Conservation (phyloP, 1,140 invertebrate species). For the Pseudomyrmex gracilis region DNA sequence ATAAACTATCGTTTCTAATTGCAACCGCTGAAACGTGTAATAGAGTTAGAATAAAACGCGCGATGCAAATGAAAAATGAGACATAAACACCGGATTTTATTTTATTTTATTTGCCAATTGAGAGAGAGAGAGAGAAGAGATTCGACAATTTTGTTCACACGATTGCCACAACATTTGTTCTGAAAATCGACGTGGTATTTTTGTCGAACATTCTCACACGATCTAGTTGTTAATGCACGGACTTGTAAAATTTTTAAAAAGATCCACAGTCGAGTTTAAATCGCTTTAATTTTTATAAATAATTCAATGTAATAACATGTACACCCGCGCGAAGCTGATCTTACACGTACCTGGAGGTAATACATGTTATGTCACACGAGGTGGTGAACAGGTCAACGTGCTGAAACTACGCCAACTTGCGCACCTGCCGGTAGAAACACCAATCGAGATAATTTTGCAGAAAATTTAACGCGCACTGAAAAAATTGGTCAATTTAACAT, state of each 20-base stretch:
- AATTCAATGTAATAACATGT: background rate
- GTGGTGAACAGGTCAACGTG: slow-evolving; percentile 28
- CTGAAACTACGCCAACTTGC: slow-evolving; percentile 53
- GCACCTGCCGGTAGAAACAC: slow-evolving; percentile 41
- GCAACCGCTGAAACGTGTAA: background rate
- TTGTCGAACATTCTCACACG: too few species aligned
- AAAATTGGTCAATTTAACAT: slow-evolving; percentile 40
- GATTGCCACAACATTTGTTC: too few species aligned
- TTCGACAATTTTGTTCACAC: background rate
- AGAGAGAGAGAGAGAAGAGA: background rate
- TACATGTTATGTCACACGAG: slow-evolving; percentile 54
- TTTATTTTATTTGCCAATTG: too few species aligned
- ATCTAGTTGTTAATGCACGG: too few species aligned
- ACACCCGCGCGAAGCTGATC: background rate
- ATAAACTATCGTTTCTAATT: slow-evolving; percentile 25
- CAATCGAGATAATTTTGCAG: slow-evolving; percentile 34
- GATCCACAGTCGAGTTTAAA: too few species aligned
- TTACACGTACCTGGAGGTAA: slow-evolving; percentile 65
- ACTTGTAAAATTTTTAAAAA: too few species aligned
- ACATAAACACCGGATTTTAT: too few species aligned
- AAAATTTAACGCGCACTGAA: slow-evolving; percentile 47
- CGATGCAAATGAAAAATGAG: slow-evolving; percentile 10
- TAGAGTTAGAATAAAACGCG: background rate
- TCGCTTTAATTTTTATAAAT: background rate
- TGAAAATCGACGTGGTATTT: too few species aligned